These are phyloP conservation scores for Megamerina dolium DNA, from an alignment of 2,888 invertebrate species.

Conservation along the genomic window DNA sequence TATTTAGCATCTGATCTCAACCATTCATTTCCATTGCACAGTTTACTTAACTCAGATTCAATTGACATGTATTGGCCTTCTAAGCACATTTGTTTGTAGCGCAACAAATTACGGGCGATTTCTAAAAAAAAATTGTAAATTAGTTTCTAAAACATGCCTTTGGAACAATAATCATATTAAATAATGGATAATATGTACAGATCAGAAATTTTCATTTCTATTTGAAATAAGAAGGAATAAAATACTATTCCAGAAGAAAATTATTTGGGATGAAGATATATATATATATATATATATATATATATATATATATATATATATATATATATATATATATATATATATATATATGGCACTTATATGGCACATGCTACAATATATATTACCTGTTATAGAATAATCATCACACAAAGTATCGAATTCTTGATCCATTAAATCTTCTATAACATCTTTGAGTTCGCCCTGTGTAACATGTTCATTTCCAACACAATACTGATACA, in stretches of 20 bases:
- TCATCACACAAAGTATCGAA: constrained; percentile 69
- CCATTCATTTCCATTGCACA: constrained; percentile 59
- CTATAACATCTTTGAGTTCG: constrained; percentile 59
- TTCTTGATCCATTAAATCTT: constrained; percentile 67
- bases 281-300: too few species aligned
- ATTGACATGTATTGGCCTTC: constrained; percentile 56
- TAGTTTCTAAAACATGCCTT: not conserved
- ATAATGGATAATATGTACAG: too few species aligned
- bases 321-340: not conserved
- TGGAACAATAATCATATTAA: too few species aligned
- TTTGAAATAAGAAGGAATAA: too few species aligned
- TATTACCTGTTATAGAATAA: constrained; percentile 60
- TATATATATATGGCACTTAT: too few species aligned
- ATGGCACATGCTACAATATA: too few species aligned
- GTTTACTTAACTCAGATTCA: constrained; percentile 54
- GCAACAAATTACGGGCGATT: constrained; percentile 55
- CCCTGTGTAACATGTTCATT: constrained; percentile 55
- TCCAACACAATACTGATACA: constrained; percentile 58
- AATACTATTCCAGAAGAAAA: too few species aligned
- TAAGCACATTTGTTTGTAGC: constrained; percentile 55
- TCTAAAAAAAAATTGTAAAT: constrained; percentile 46
- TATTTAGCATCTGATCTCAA: constrained; percentile 53
- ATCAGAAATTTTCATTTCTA: too few species aligned
- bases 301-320: not conserved
- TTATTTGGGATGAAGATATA: too few species aligned